phyloP scores from a whole-genome alignment of 2,113 vertebrate species.

The Periophthalmodon schlosseri region DNA sequence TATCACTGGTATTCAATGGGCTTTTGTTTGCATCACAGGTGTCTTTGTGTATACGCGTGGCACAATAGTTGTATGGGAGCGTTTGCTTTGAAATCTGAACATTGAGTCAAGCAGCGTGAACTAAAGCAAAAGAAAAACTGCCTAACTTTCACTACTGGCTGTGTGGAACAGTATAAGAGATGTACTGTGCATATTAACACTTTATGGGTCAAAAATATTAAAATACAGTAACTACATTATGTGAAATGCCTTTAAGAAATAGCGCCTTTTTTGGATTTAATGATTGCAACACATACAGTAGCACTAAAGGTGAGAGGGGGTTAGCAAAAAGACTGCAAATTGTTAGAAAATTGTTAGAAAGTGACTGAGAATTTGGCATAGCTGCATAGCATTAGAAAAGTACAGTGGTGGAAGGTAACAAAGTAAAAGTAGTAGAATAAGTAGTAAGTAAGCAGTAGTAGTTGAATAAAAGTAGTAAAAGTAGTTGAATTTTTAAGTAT shows the following conservation, averaged over 20 bases:
- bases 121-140: constrained; percentile 21
- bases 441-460: too few species aligned
- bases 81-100: constrained; percentile 43
- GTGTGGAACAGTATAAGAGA: constrained; percentile 26
- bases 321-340: too few species aligned
- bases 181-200: constrained; percentile 19
- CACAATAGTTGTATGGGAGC: constrained; percentile 39
- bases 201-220: background rate
- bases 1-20: constrained; percentile 18
- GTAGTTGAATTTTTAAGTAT: too few species aligned
- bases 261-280: background rate
- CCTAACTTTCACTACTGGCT: constrained; percentile 29
- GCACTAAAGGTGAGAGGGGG: background rate
- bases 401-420: too few species aligned
- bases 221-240: background rate
- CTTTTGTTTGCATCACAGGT: constrained; percentile 55
- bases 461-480: too few species aligned
- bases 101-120: constrained; percentile 45
- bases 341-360: too few species aligned
- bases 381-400: too few species aligned
- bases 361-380: too few species aligned
- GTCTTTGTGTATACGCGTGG: constrained; percentile 45
- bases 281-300: background rate
- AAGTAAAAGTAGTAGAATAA: too few species aligned
- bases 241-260: background rate